These are phyloP conservation scores for Cecropterus lyciades DNA, from an alignment of 1,140 invertebrate genomes.

Conservation along the genomic window DNA sequence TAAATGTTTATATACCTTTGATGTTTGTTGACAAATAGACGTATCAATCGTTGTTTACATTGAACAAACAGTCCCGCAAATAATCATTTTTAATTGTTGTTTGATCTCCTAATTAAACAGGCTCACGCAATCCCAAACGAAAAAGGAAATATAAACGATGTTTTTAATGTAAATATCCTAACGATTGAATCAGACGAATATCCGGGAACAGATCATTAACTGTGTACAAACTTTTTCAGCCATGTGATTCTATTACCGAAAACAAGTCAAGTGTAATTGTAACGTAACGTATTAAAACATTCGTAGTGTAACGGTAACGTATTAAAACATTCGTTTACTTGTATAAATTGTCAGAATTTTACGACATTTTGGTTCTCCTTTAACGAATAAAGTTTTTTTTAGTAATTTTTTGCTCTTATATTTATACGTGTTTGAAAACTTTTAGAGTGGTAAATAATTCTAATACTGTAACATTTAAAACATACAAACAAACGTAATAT, in stretches of 20 bases:
- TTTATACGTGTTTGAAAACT: too few species aligned
- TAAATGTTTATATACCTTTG: not conserved
- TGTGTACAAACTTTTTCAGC: conserved; percentile 36
- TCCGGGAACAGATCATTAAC: conserved; percentile 35
- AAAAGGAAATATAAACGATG: not conserved
- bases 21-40: not conserved
- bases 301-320: too few species aligned
- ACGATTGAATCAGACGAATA: conserved; percentile 34
- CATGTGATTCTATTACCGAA: conserved; percentile 2
- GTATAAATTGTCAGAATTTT: too few species aligned
- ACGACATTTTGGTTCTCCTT: too few species aligned
- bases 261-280: too few species aligned
- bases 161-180: conserved; percentile 7
- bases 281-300: too few species aligned
- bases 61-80: not conserved
- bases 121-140: not conserved
- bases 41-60: conserved; percentile 1
- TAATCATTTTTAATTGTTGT: conserved; percentile 24
- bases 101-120: conserved; percentile 8
- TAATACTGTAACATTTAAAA: too few species aligned
- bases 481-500: too few species aligned
- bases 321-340: too few species aligned
- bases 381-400: too few species aligned
- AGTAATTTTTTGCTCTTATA: too few species aligned
- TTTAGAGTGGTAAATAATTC: too few species aligned